A percentile compares a stretch with the other conserved stretches of the same genome.
Conservation (phyloP, 92 coral and sea anemone species). For the Zoanthus gigantus region DNA sequence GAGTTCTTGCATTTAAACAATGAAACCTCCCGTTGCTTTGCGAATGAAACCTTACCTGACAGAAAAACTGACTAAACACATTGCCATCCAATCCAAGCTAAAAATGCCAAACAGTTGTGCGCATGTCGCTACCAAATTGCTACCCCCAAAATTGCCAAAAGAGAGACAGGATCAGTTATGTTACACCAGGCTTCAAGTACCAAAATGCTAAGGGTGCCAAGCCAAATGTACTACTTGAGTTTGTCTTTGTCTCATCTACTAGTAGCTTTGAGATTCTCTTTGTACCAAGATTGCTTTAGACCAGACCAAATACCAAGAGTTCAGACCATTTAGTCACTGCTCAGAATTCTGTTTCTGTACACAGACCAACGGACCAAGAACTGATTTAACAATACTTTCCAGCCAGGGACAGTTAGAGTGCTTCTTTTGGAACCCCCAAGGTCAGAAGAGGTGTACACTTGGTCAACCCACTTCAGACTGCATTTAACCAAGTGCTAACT, state of each 20-base stretch:
- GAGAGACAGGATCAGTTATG: slow-evolving; percentile 40
- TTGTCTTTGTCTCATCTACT: slow-evolving; percentile 28
- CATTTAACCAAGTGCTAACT: slow-evolving; percentile 65
- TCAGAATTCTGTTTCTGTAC: slow-evolving; percentile 32
- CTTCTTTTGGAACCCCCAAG: slow-evolving; percentile 45
- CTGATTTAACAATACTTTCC: slow-evolving; percentile 34
- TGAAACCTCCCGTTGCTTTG: slow-evolving; percentile 7
- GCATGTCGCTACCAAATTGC: slow-evolving; percentile 45
- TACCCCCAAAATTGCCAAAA: slow-evolving; percentile 50
- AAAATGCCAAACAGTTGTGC: slow-evolving; percentile 48
- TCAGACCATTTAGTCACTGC: slow-evolving; percentile 49
- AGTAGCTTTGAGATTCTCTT: slow-evolving; percentile 32
- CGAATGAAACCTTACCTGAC: slow-evolving; percentile 35
- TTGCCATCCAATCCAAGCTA: slow-evolving; percentile 46
- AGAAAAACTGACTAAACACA: slow-evolving; percentile 33
- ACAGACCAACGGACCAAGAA: slow-evolving; percentile 49
- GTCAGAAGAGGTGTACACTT: slow-evolving; percentile 43
- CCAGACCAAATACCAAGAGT: slow-evolving; percentile 42
- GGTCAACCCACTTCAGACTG: slow-evolving; percentile 57
- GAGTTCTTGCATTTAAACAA: not conserved
- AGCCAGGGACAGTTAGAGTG: slow-evolving; percentile 41
- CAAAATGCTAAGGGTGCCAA: slow-evolving; percentile 38
- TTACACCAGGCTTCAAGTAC: slow-evolving; percentile 40
- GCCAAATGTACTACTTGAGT: slow-evolving; percentile 45
- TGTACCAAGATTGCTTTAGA: slow-evolving; percentile 43